These are phyloP conservation scores for Tachysurus fulvidraco DNA, from an alignment of 2,113 vertebrate genomes.

Conservation along the genomic window DNA sequence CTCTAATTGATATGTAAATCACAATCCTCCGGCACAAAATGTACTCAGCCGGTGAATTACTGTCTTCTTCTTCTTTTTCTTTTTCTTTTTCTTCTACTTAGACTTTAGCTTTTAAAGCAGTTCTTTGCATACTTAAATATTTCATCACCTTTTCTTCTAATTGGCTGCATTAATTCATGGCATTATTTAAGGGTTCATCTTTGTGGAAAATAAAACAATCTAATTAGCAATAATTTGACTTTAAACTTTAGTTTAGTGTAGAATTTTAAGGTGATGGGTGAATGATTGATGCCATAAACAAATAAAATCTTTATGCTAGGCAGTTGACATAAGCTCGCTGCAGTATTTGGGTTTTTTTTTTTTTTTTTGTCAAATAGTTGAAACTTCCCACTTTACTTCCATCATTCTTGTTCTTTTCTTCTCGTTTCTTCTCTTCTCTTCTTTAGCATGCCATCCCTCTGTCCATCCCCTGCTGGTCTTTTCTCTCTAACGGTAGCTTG, in stretches of 20 bases:
- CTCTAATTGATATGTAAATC: neutral
- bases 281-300: neutral
- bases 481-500: conserved; percentile 19
- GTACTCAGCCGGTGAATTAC: neutral
- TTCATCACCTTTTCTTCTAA: neutral
- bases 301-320: neutral
- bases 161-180: neutral
- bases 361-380: neutral
- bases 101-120: neutral
- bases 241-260: neutral
- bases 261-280: neutral
- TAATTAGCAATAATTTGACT: neutral
- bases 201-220: neutral
- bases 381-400: neutral
- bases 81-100: neutral
- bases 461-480: neutral
- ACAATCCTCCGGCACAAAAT: neutral
- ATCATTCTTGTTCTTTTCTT: neutral
- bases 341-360: neutral
- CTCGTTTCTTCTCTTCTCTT: neutral
- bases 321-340: neutral
- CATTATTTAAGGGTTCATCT: neutral
- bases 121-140: neutral
- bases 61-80: neutral
- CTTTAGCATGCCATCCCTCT: conserved; percentile 27